Base-by-base conservation (phyloP, 1,140 invertebrate species). In the Lordiphosa stackelbergi region DNA sequence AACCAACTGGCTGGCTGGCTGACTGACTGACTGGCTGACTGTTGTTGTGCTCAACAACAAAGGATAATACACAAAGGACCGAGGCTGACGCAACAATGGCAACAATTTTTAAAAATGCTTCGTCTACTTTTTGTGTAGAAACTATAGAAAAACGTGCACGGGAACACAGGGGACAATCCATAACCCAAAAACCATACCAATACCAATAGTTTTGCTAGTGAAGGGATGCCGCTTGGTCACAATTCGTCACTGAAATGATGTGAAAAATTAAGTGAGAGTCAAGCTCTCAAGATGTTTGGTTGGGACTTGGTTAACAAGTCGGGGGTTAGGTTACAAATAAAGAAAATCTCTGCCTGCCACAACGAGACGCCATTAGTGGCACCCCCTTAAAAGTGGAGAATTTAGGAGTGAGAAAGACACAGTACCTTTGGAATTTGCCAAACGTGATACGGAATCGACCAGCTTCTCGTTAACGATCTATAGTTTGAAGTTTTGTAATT, bases 11-110 rank as follows among this genome's bases (percentile, higher is more conserved):
- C 58, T 63, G 66, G 53, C 58, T 73, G 66, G 35, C 48, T 59
- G 51, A 41, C 41, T 61, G 42, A 63, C 66, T 63, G 66, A 43
- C 48, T 59, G 51, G 34, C 41, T 61, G 42, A 63, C 66, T 63
- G 66, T 70, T 66, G 66, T 66, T 69, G 65, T 63, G 53, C 42
- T 53, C 51, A 24, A 58, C 51, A 46, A 79, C 75, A 79, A 79
- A 81, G 70, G 75, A 79, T 81, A 81, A 71, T 81, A 75, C 75
- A 83, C 75, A 81, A 81, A 83, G 69, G 77, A 83, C 58, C 54
- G 53, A 28, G 31, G 61, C 77, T 83, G 74, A 79, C 74, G 81
- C 59, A 79, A 85, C 79, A 85, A 85, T 85, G 62, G 79, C 65
- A 66, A 85, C 61, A 69, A 59, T 85, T 85, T 78, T 75, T 69